Percentiles rank a stretch among this genome's conserved stretches.
Conservation (phyloP, 1,140 invertebrate species). For the Drosophila littoralis region DNA sequence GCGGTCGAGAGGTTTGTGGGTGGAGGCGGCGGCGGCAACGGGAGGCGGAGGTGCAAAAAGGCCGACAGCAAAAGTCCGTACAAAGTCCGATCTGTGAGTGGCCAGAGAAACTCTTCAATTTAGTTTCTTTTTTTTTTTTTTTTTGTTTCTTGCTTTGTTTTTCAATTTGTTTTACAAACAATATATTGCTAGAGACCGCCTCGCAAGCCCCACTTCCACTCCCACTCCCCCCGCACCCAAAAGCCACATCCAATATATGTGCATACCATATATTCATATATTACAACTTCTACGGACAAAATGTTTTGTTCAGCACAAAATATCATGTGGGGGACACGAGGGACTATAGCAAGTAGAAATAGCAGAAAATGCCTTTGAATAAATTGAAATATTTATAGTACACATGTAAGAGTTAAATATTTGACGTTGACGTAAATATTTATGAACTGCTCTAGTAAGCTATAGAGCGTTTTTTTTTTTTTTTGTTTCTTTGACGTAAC, state of each 20-base stretch:
- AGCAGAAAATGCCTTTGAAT: constrained; percentile 23
- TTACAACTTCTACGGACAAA: not conserved
- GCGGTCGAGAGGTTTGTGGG: not conserved
- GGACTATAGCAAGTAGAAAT: not conserved
- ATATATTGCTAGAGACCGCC: constrained; percentile 3
- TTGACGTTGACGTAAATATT: not conserved
- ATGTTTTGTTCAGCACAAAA: not conserved
- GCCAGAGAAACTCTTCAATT: constrained; percentile 25
- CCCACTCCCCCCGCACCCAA: not conserved
- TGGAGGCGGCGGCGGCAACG: not conserved
- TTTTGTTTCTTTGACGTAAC: not conserved
- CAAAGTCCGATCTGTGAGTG: constrained; percentile 41
- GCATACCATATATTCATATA: not conserved
- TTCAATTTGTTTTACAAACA: constrained; percentile 35
- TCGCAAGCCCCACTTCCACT: no score
- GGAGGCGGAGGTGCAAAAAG: no score
- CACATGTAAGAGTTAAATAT: not conserved
- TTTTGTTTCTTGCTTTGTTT: not conserved
- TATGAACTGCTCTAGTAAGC: not conserved
- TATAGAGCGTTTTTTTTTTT: no score
- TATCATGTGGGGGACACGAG: not conserved
- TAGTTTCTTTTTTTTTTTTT: not conserved
- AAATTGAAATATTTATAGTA: constrained; percentile 8
- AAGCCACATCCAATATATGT: not conserved
- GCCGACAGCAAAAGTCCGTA: constrained; percentile 12